These are phyloP conservation scores for Augochlorella aurata DNA, from an alignment of 2,888 invertebrate genomes.

Conservation along the genomic window DNA sequence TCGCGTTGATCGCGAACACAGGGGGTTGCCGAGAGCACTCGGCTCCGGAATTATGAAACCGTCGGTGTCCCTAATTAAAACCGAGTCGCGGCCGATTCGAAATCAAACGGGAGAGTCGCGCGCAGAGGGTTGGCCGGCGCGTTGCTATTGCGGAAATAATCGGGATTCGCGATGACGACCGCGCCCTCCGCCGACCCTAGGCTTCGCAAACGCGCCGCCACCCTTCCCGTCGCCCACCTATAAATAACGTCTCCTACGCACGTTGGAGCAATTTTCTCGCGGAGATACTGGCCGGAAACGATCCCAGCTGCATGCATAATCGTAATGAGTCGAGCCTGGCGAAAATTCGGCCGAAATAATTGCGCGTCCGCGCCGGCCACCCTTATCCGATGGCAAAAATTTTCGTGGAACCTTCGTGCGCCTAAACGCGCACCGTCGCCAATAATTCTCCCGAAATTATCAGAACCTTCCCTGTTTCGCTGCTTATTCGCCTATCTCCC, in stretches of 20 bases:
- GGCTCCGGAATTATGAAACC: constrained; percentile 51
- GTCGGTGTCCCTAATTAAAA: constrained; percentile 54
- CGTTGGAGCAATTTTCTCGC: constrained; percentile 55
- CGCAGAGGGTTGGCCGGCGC: constrained; percentile 9
- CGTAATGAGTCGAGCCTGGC: constrained; percentile 31
- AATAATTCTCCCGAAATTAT: neutral
- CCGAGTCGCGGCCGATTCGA: constrained; percentile 35
- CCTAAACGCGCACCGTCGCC: constrained; percentile 7
- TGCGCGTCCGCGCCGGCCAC: constrained; percentile 24
- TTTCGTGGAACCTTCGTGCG: constrained; percentile 11
- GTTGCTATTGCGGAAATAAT: constrained; percentile 49
- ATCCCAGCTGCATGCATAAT: constrained; percentile 52
- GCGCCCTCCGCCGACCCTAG: constrained; percentile 38
- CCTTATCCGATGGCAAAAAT: constrained; percentile 29
- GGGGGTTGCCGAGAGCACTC: constrained; percentile 1
- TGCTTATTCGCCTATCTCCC: neutral
- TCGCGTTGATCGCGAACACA: constrained; percentile 20
- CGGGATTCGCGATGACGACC: constrained; percentile 34
- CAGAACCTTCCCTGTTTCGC: neutral
- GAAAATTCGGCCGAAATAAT: constrained; percentile 46
- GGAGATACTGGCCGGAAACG: constrained; percentile 52
- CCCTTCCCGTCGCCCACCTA: constrained; percentile 38
- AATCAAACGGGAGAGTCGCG: constrained; percentile 44
- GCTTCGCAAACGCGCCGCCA: constrained; percentile 23
- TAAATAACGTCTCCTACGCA: constrained; percentile 57